Evolutionary conservation across 1,140 invertebrate genomes (phyloP), one percentile per base, ranked within the genome.

Genomic region (Colletes latitarsis): DNA sequence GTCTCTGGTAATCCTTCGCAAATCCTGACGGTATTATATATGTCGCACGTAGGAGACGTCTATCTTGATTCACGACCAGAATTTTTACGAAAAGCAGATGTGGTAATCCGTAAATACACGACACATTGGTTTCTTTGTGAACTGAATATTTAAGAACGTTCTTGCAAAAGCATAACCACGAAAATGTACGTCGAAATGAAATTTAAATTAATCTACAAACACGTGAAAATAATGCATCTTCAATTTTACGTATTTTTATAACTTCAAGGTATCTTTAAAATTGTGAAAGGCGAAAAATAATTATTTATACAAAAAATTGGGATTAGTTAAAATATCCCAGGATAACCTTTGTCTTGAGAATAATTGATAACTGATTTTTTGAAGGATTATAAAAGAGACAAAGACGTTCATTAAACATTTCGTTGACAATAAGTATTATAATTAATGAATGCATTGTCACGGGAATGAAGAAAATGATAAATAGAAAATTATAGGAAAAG

Each of bases 11-110:
- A 83, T 83, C 82, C 82, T 52, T 63, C 46, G 64, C 9, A 81
- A 75, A 83, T 83, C 82, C 82, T 75, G 21, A 68, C 30, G 49
- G 41, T 58, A 58, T 79, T 78, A 82, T 78, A 58, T 46, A 72
- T 78, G 58, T 72, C 55, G 19, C 77, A 73, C 69, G 69, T 82
- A 82, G 53, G 30, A 43, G 63, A 49, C 76, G 69, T 82, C 63
- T 6, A 67, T 82, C 57, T 73, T 49, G 63, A 82, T 79, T 82
- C 55, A 68, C 69, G 69, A 21, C 30, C 30, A 21, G 68, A 79
- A 82, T 80, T 80, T 80, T 80, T 80, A 75, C 77, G 77, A 60
- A 60, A 75, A 80, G 53, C 77, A 80, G 62, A 73, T 80, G 71
- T 74, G 55, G 77, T 75, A 75, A 80, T 80, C 77, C 71, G 71